These are phyloP conservation scores for Protomyctophum bolini DNA, from an alignment of 2,113 vertebrate genomes.

Conservation along the genomic window DNA sequence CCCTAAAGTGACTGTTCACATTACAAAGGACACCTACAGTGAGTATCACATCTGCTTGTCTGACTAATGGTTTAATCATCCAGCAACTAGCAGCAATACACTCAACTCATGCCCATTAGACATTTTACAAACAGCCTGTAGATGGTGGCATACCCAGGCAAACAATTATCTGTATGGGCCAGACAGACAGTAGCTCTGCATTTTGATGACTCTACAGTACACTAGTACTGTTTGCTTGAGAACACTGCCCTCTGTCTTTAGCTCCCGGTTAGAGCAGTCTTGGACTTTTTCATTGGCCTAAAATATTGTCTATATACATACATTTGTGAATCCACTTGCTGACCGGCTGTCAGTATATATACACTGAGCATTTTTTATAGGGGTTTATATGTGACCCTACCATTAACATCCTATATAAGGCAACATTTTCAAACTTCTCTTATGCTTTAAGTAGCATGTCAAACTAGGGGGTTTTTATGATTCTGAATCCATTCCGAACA, in stretches of 20 bases:
- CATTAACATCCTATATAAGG: too few species aligned
- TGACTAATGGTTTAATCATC: conserved; percentile 23
- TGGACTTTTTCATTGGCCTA: too few species aligned
- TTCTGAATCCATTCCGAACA: too few species aligned
- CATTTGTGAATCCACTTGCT: too few species aligned
- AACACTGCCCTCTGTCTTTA: conserved; percentile 58
- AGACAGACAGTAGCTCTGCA: neutral
- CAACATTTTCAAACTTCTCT: too few species aligned
- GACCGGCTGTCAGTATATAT: too few species aligned
- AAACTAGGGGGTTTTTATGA: too few species aligned
- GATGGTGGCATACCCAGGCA: conserved; percentile 17
- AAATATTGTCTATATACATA: too few species aligned
- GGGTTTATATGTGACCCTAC: too few species aligned
- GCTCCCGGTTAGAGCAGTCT: neutral
- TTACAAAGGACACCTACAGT: conserved; percentile 77
- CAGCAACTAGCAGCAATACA: conserved; percentile 1
- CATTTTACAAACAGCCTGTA: conserved; percentile 41
- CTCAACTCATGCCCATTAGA: conserved; percentile 6
- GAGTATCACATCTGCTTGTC: conserved; percentile 60
- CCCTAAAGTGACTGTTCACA: conserved; percentile 80
- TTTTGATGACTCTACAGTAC: neutral
- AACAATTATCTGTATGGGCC: neutral
- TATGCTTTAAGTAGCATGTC: too few species aligned
- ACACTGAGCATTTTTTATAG: too few species aligned
- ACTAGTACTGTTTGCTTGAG: conserved; percentile 4